Evolutionary conservation across 2,888 invertebrate species (phyloP), one percentile per base, ranked within the genome.

Genomic region (Folsomia manolachei): DNA sequence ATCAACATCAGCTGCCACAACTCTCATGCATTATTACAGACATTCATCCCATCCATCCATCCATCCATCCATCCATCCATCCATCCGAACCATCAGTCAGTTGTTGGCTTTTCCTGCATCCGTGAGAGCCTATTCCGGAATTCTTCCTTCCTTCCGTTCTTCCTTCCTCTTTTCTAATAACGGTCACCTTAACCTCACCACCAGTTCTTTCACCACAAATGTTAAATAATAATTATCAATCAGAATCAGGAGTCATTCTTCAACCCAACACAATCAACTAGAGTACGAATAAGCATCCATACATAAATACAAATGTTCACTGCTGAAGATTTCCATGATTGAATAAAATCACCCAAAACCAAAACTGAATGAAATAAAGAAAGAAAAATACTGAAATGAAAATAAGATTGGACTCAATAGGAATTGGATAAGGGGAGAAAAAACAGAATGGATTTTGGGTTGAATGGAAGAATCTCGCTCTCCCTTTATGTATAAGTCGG

Each of bases 1-100:
- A 61, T 53, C 25, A 66, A 51, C 27, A 65, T 72, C 72, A 72
- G 68, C 69, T 69, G 69, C 72, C 72, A 66, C 39, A 19, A 23
- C 63, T 70, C 65, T 62, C 53, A 66, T 56, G 19, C 39, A 64
- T 25, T 62, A n/a, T n/a, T n/a, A n/a, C n/a, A n/a, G n/a, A 51
- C n/a, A n/a, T n/a, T n/a, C n/a, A n/a, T 24, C 68, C 25, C 26
- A 9, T 1, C 53, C 51, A 25, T 26, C 53, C 60, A 56, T 56
- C 53, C 53, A 9, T 56, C 26, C 68, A 27, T 24, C 27, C 11
- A 14, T 26, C n/a, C 25, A 19, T 24, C 19, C 18, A 18, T 7
- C n/a, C 51, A 19, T 52, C 19, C 24, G 52, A 66, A 21, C 27
- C 21, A 60, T 53, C 60, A 68, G 56, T 68, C 56, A n/a, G 27